These are phyloP conservation scores for Corythaeola cristata DNA, from an alignment of 2,113 vertebrate genomes.

Conservation along the genomic window DNA sequence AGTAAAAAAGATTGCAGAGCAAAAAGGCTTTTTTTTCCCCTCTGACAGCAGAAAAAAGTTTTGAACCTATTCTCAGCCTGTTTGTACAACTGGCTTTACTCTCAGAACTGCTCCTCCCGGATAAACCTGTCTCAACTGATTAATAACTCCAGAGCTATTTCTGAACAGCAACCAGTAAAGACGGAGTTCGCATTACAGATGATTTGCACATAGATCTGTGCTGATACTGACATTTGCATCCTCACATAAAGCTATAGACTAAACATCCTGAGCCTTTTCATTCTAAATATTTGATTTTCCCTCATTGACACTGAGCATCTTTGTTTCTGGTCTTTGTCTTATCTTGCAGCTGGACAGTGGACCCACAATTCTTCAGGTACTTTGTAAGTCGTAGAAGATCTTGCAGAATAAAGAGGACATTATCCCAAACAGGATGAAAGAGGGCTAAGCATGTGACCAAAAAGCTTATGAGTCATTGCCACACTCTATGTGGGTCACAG, in stretches of 20 bases:
- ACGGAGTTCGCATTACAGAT: neutral
- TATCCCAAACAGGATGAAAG: neutral
- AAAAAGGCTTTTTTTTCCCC: neutral
- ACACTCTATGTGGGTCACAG: neutral
- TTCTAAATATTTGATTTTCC: constrained; percentile 52
- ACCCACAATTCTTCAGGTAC: neutral
- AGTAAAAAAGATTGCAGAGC: neutral
- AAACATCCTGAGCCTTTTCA: constrained; percentile 47
- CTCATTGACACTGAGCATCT: neutral
- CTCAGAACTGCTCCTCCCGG: neutral
- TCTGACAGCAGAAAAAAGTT: neutral
- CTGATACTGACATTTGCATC: neutral
- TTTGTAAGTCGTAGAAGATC: neutral
- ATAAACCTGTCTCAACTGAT: constrained; percentile 27
- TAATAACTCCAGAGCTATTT: neutral
- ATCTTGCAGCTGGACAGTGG: neutral
- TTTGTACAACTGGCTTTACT: neutral
- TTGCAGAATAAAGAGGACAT: neutral
- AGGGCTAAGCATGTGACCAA: neutral
- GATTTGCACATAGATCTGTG: neutral
- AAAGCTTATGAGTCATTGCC: neutral
- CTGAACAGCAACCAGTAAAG: neutral
- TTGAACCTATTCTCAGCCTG: neutral
- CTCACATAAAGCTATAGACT: neutral
- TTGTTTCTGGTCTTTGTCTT: constrained; percentile 24